phyloP scores from a whole-genome alignment of 2,888 invertebrate genomes.

The Eupithecia inturbata region DNA sequence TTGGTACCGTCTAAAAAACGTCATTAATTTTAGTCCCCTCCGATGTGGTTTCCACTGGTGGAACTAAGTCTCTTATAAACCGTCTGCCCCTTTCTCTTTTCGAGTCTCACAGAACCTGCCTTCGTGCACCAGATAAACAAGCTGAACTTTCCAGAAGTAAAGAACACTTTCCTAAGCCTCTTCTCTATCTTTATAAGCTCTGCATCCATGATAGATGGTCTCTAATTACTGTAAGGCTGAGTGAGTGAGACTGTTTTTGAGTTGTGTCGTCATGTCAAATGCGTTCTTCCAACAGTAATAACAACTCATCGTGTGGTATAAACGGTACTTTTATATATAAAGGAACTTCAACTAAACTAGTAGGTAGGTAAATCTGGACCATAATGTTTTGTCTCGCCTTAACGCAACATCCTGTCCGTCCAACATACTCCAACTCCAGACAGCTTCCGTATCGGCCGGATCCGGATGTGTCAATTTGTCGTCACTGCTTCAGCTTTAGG shows the following conservation, averaged over 20 bases:
- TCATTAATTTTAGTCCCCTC: background rate
- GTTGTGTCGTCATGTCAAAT: too few species aligned
- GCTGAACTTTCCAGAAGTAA: background rate
- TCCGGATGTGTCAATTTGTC: constrained; percentile 58
- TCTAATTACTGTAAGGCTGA: too few species aligned
- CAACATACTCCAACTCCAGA: constrained; percentile 13
- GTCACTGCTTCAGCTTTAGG: constrained; percentile 14
- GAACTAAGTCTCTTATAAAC: too few species aligned
- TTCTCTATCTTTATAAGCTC: too few species aligned
- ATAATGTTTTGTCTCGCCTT: background rate
- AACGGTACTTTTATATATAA: too few species aligned
- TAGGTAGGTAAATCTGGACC: background rate
- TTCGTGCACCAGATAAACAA: background rate
- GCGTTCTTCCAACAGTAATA: too few species aligned
- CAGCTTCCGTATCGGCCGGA: constrained; percentile 25
- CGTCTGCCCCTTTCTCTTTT: background rate
- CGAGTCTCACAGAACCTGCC: background rate
- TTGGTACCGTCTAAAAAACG: too few species aligned
- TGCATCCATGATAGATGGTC: too few species aligned
- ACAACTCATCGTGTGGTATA: too few species aligned
- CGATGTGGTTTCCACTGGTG: background rate
- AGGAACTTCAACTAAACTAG: background rate
- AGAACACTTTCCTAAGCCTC: background rate
- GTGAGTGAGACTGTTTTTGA: too few species aligned
- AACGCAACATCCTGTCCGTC: background rate